Evolutionary conservation across 2,888 invertebrate species (phyloP), one percentile per base, ranked within the genome.

Genomic region (Cinara cedri): DNA sequence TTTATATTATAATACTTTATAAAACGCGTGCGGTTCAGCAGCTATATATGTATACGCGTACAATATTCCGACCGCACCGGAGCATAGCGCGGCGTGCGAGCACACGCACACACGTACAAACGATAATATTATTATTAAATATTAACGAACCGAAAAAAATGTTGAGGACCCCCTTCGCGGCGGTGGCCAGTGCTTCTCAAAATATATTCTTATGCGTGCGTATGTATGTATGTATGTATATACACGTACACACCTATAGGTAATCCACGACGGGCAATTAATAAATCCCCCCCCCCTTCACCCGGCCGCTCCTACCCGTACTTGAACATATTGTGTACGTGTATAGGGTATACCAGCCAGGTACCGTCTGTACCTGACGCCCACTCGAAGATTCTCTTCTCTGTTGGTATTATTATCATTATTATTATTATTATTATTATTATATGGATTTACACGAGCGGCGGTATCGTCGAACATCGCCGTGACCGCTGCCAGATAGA

Each of bases 401-500:
- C 34, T 34, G 34, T 34, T 34, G n/a, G n/a, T n/a, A n/a, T n/a
- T n/a, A n/a, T n/a, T n/a, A n/a, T n/a, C n/a, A n/a, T n/a, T n/a
- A n/a, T n/a, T n/a, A n/a, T n/a, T n/a, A n/a, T n/a, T n/a, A n/a
- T n/a, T n/a, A n/a, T n/a, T n/a, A n/a, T n/a, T n/a, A n/a, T n/a
- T n/a, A n/a, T n/a, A n/a, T n/a, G n/a, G n/a, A n/a, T n/a, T n/a
- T n/a, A n/a, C n/a, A n/a, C n/a, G n/a, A n/a, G 13, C 21, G 3
- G n/a, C 57, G 4, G 49, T 6, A 46, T 63, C 13, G 63, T 54
- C 65, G 66, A 65, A 65, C 24, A 34, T n/a, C 19, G 51, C 55
- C 65, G 66, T 55, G 75, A 55, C 66, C 66, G 66, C 16, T 66
- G 76, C 66, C 46, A 66, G 26, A 66, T 46, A 68, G 26, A 57